Evolutionary conservation across 2,888 invertebrate genomes (phyloP), one percentile per base, ranked within the genome.

Genomic region (Seira sanloemensis): DNA sequence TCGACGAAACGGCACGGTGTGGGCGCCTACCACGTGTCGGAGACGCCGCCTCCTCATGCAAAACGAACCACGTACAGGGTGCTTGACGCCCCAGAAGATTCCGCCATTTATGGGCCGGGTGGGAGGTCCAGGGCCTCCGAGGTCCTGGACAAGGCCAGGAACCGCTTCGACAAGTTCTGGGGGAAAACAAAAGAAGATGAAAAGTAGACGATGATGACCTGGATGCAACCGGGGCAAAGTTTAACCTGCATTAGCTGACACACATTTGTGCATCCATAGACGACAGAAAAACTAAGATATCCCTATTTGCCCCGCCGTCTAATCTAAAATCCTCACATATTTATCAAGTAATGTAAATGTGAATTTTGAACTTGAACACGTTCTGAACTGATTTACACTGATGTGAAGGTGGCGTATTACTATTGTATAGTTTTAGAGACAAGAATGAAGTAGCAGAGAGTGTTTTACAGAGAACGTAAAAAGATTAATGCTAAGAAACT

Each of bases 141-240:
- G 90, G 95, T 96, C 86, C 92, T 96, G 88, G 96, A 96, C 91
- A 94, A 94, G 91, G 96, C 96, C 90, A 94, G 96, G 90, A 95
- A 94, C 91, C 94, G 96, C 90, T 96, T 96, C 91, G 96, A 96
- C 91, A 95, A 90, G 96, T 96, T 91, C 96, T 96, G 96, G 88
- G 89, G 72, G 94, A 94, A 89, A 89, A 90, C 85, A n/a, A 91
- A 90, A 85, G 90, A 90, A 46, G 87, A 88, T 58, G 89, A 90
- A 25, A 88, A 89, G 66, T 85, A 85, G 72, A 73, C 58, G 2
- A 12, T 62, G 58, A 7, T n/a, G n/a, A n/a, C n/a, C n/a, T n/a
- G n/a, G n/a, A n/a, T n/a, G n/a, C n/a, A n/a, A n/a, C n/a, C n/a
- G n/a, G n/a, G n/a, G n/a, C n/a, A n/a, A n/a, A n/a, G n/a, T n/a